Base-by-base conservation (phyloP, 2,113 vertebrate species). In the Hepsetus odoe region DNA sequence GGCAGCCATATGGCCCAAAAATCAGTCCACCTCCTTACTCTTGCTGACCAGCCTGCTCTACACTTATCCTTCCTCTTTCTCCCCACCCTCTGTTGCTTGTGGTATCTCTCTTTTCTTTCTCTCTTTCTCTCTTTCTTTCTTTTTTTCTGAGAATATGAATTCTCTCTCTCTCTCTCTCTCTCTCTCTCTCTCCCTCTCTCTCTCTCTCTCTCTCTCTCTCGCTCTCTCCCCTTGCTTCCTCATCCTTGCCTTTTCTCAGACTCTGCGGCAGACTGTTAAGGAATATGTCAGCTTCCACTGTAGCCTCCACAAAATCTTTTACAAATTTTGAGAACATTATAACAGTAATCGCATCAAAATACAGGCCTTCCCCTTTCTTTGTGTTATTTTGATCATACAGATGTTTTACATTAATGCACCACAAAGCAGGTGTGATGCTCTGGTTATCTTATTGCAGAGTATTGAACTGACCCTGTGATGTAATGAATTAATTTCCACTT, bases 1-100 rank as follows among this genome's bases (percentile, higher is more conserved):
- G 30, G 28, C 46, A 35, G 42, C 66, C 73, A 73, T 65, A 80
- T 80, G 73, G 74, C 58, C 72, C 40, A 16, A 49, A 28, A 42
- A 42, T 71, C 49, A n/a, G 49, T 53, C 49, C 49, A 53, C 49
- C 49, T 53, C 18, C 22, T 22, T 53, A 53, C 20, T 22, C 49
- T 8, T 20, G 7, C 49, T 53, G 49, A 53, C 49, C 49, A 22
- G 49, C 20, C 49, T 0, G 20, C 49, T 53, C 18, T 8, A n/a
- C 49, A 53, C 49, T 1, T 32, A 6, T 28, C 32, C 61, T 76
- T n/a, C 66, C 59, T 76, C 35, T 51, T 24, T 69, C 12, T 33
- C 62, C 22, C 32, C 18, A 42, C 32, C 18, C 74, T 38, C 28
- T 51, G 16, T 53, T 14, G 42, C 49, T 38, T 24, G 10, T n/a